Base-by-base conservation (phyloP, 2,888 invertebrate species). In the Acanthosepion esculentum region DNA sequence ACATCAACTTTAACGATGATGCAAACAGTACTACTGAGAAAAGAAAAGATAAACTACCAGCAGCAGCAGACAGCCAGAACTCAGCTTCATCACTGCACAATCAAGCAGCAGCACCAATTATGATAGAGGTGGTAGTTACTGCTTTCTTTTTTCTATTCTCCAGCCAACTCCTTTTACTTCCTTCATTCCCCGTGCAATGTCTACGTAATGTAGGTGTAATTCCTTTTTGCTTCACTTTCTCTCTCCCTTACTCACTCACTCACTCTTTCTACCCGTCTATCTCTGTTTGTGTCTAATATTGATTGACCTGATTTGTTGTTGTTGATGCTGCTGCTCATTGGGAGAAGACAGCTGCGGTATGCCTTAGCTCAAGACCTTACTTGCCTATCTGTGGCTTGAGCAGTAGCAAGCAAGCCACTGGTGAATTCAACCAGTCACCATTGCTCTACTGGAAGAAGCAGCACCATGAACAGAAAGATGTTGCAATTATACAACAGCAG, bases 141-240 rank as follows among this genome's bases (percentile, higher is more conserved):
- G 78, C n/a, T 78, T 78, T 29, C n/a, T n/a, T 78, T n/a, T 78
- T 78, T 78, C 20, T 33, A 78, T 78, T 33, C 33, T 78, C n/a
- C 78, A 78, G 33, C 78, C n/a, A 78, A 33, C 78, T 10, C n/a
- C n/a, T 33, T 78, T 78, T 15, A n/a, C n/a, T 78, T 78, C n/a
- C n/a, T 78, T 78, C 78, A 78, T 55, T 55, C 55, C 55, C 55
- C 59, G 18, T n/a, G 78, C 15, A 12, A n/a, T 15, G n/a, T 15
- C n/a, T 78, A 78, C n/a, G 78, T n/a, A 78, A 78, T 78, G 78
- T 78, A 78, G n/a, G n/a, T 78, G 78, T 78, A 33, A n/a, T n/a
- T 78, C 64, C 29, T 29, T n/a, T 29, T n/a, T n/a, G 7, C n/a
- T 29, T n/a, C 0, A 3, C 78, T 78, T 8, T 29, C 29, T n/a